These are phyloP conservation scores for Dusona sp. DNA, from an alignment of 2,888 invertebrate genomes.

Conservation along the genomic window DNA sequence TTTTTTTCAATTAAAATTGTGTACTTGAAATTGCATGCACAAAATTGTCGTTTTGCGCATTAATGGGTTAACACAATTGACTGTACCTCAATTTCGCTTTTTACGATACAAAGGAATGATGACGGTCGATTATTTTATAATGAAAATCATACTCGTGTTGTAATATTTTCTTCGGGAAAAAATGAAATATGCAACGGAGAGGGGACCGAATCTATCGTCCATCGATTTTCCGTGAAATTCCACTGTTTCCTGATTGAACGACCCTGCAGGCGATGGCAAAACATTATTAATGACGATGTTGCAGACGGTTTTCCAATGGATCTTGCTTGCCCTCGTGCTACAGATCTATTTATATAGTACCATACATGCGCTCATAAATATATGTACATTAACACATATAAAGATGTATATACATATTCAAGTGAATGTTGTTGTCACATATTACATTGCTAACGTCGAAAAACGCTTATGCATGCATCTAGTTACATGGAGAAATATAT, in stretches of 20 bases:
- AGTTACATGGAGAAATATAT: conserved; percentile 56
- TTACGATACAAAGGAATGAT: not conserved
- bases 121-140: conserved; percentile 15
- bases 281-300: conserved; percentile 63
- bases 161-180: not conserved
- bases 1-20: no score
- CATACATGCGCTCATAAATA: not conserved
- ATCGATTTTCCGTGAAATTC: conserved; percentile 45
- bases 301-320: conserved; percentile 50
- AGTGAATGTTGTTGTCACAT: conserved; percentile 25
- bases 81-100: not conserved
- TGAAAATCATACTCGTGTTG: not conserved
- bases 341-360: not conserved
- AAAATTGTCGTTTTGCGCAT: no score
- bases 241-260: conserved; percentile 48
- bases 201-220: conserved; percentile 21
- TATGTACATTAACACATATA: not conserved
- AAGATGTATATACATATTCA: not conserved
- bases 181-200: conserved; percentile 20
- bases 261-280: conserved; percentile 37
- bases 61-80: no score
- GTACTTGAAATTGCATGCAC: no score
- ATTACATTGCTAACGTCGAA: conserved; percentile 37
- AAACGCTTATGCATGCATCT: conserved; percentile 62
- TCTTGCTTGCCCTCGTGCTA: not conserved